These are phyloP conservation scores for Lydus trimaculatus DNA, from an alignment of 2,888 invertebrate species.

Conservation along the genomic window DNA sequence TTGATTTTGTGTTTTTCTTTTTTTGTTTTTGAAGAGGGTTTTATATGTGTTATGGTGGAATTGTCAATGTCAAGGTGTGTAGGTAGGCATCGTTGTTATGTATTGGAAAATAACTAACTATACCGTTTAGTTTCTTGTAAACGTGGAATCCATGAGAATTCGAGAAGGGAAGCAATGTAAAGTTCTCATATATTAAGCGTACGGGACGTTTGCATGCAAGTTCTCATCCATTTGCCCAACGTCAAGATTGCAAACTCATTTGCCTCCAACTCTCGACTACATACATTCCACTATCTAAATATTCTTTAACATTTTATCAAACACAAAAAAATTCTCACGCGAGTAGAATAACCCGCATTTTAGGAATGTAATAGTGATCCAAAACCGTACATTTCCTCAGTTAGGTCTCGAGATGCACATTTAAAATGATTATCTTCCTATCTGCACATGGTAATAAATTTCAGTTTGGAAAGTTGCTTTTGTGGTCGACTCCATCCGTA, in stretches of 20 bases:
- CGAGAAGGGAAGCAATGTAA: slow-evolving; percentile 34
- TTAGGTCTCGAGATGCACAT: slow-evolving; percentile 46
- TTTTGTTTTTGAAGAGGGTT: not conserved
- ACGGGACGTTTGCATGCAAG: slow-evolving; percentile 42
- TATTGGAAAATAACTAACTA: slow-evolving; percentile 33
- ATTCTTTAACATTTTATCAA: slow-evolving; percentile 36
- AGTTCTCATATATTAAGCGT: slow-evolving; percentile 42
- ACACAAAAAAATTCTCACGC: slow-evolving; percentile 36
- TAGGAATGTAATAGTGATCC: slow-evolving; percentile 17
- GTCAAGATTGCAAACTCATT: slow-evolving; percentile 47
- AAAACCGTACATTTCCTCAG: slow-evolving; percentile 16
- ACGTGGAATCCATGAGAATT: slow-evolving; percentile 46
- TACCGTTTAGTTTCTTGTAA: slow-evolving; percentile 35
- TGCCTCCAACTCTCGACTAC: slow-evolving; percentile 49
- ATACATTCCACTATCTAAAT: slow-evolving; percentile 44
- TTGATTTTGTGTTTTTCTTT: not conserved
- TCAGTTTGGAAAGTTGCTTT: slow-evolving; percentile 44
- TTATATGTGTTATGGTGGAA: not conserved
- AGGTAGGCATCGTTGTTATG: slow-evolving; percentile 20
- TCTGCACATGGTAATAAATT: slow-evolving; percentile 47
- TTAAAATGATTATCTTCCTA: slow-evolving; percentile 47
- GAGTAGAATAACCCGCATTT: slow-evolving; percentile 28
- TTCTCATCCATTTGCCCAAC: slow-evolving; percentile 42
- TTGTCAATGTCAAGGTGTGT: slow-evolving; percentile 12
- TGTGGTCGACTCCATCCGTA: slow-evolving; percentile 35